phyloP scores from a whole-genome alignment of 64 coral and sea anemone species.

The Dendrophyllia cribrosa region DNA sequence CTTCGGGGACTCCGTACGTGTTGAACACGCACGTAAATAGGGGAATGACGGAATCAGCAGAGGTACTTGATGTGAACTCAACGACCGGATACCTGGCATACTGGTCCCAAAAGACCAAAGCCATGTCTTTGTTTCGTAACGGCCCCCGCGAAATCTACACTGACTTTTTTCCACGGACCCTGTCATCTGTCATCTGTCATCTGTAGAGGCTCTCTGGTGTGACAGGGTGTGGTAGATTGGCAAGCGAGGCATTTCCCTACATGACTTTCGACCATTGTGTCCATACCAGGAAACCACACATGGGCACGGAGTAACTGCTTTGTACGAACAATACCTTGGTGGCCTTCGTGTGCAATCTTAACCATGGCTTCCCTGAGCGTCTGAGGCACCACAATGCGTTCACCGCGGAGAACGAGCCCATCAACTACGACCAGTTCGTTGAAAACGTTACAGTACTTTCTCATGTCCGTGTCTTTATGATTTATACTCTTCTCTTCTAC shows the following conservation, averaged over 20 bases:
- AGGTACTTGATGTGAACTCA: slow-evolving; percentile 13
- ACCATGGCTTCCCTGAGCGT: not conserved
- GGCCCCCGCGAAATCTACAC: not conserved
- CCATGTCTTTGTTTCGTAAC: not conserved
- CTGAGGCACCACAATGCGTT: slow-evolving; percentile 39
- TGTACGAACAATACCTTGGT: slow-evolving; percentile 38
- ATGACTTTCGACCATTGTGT: not conserved
- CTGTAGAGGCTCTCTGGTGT: slow-evolving; percentile 31
- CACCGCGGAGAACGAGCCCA: slow-evolving; percentile 33
- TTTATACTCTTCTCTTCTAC: not conserved
- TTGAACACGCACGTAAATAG: slow-evolving; percentile 1
- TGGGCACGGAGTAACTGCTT: slow-evolving; percentile 40
- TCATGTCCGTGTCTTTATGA: not conserved
- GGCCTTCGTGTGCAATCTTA: slow-evolving; percentile 21
- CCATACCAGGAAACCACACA: slow-evolving; percentile 42
- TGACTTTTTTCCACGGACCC: not conserved
- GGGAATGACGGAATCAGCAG: not conserved
- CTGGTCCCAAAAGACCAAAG: slow-evolving; percentile 13
- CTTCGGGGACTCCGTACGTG: not conserved
- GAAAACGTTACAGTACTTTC: not conserved
- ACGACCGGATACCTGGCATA: slow-evolving; percentile 9
- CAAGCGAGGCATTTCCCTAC: slow-evolving; percentile 1
- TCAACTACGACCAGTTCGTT: slow-evolving; percentile 7
- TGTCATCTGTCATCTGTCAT: slow-evolving; percentile 2
- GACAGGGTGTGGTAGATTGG: not conserved